Evolutionary conservation across 2,113 vertebrate species (phyloP), one percentile per base, ranked within the genome.

Genomic region (Sprattus sprattus): DNA sequence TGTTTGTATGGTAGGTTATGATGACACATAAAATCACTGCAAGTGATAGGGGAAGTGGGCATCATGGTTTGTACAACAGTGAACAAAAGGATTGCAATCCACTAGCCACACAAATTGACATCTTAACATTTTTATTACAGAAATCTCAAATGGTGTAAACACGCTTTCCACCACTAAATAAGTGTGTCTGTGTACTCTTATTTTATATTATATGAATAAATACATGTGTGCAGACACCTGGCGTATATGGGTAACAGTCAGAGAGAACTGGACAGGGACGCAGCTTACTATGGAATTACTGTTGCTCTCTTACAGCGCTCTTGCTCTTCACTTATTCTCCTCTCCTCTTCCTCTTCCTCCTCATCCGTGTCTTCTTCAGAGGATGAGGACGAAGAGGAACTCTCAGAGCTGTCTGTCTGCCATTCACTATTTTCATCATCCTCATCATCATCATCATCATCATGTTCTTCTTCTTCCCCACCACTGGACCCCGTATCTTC

Each of bases 371-470:
- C 82, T 1, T 83, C 45, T 83, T 85, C 45, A 57, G 85, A 92
- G 47, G 86, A 91, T 25, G 83, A 89, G 22, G 67, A 45, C 88
- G 82, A 45, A 45, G 89, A 89, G 8, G 90, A 90, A n/a, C 83
- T 84, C 2, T 87, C 92, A 13, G 86, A 90, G 83, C 84, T 89
- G 44, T 46, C 67, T 87, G 88, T 86, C 15, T 89, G 91, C 46
- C 92, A 92, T 32, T 84, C 92, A 6, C 92, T 87, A 82, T 83
- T 92, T 4, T 90, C 81, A 85, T 22, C 67, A 22, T 50, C 84
- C 52, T 84, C 81, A 78, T 85, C 85, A 60, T 84, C 47, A 84
- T 81, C 81, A 28, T 88, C 81, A 25, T 88, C 84, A 16, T 83
- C 83, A 22, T 85, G 67, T 6, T 86, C 85, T 11, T 91, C 85